Percentiles rank a stretch among this genome's conserved stretches.
phyloP scores from a whole-genome alignment of 2,888 invertebrate species.

The Trypoxylon attenuatum region DNA sequence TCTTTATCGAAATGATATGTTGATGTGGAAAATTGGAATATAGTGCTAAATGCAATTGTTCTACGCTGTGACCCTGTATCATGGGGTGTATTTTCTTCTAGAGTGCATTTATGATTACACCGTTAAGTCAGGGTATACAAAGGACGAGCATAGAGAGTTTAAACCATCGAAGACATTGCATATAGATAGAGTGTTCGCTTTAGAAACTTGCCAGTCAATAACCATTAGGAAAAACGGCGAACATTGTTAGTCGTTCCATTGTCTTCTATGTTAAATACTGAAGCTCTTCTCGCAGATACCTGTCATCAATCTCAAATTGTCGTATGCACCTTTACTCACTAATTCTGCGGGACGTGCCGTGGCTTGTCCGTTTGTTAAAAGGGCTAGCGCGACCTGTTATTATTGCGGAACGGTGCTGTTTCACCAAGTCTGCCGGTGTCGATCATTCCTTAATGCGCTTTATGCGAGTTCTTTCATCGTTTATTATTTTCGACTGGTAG shows the following conservation, averaged over 20 bases:
- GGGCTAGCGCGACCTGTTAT: not conserved
- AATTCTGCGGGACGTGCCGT: not conserved
- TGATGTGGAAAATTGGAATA: not conserved
- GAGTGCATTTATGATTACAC: slow-evolving; percentile 18
- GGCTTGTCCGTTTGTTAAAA: not conserved
- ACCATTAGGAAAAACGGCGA: slow-evolving; percentile 33
- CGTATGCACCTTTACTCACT: not conserved
- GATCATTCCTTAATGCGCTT: not conserved
- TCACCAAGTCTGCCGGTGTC: not conserved
- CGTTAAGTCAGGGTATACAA: slow-evolving; percentile 25
- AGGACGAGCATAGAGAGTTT: too few species aligned
- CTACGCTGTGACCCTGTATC: not conserved
- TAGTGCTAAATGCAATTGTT: not conserved
- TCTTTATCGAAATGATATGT: not conserved
- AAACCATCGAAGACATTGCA: too few species aligned
- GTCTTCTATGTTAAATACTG: slow-evolving; percentile 52
- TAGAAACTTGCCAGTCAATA: slow-evolving; percentile 46
- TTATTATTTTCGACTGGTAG: not conserved
- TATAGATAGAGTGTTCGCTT: too few species aligned
- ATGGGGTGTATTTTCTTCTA: not conserved
- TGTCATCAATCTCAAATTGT: slow-evolving; percentile 36
- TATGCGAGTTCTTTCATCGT: not conserved
- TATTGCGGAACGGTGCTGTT: not conserved
- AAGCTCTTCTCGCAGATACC: slow-evolving; percentile 25
- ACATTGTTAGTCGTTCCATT: slow-evolving; percentile 35